Base-by-base conservation (phyloP, 2,888 invertebrate species). In the Drosophila recens region DNA sequence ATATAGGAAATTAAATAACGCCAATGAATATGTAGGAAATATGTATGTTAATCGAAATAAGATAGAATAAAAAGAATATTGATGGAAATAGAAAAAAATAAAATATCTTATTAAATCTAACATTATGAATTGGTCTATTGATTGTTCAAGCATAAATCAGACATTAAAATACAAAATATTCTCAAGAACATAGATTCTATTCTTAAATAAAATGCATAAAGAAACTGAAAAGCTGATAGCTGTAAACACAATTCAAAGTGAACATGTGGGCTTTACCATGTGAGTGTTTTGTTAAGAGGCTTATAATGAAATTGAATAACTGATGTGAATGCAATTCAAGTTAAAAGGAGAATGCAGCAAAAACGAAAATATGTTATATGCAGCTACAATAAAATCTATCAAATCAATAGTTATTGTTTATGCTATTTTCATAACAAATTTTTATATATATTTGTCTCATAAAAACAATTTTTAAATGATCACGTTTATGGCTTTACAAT, bases 401-500 rank as follows among this genome's bases (percentile, higher is more conserved):
- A 15, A 48, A 33, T 51, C 3, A 38, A 38, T n/a, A 52, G 1
- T n/a, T 23, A 38, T 27, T 56, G 11, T 8, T n/a, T 20, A 13
- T 30, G 20, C 13, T n/a, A 45, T 17, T 45, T 30, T 10, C 2
- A 15, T 42, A 23, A 23, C 23, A 23, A 3, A 8, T 20, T 6
- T 20, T 1, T 23, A 23, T 0, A 3, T 36, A 56, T 9, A 45
- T 57, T 46, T 40, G 34, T 23, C 45, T 8, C n/a, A 45, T 40
- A 52, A 36, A 11, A 13, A 5, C 15, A 52, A 68, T 33, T 43
- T 46, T 30, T 17, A 34, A 54, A 64, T 43, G 27, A 38, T n/a
- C 17, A 9, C 36, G 5, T 42, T 46, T 51, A 65, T 38, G 34
- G 42, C 30, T 17, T 40, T 42, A 51, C 34, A 75, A 63, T 63